Evolutionary conservation across 2,797 vertebrate genomes (phyloP), one percentile per base, ranked within the genome.

Genomic region (Avahi laniger): DNA sequence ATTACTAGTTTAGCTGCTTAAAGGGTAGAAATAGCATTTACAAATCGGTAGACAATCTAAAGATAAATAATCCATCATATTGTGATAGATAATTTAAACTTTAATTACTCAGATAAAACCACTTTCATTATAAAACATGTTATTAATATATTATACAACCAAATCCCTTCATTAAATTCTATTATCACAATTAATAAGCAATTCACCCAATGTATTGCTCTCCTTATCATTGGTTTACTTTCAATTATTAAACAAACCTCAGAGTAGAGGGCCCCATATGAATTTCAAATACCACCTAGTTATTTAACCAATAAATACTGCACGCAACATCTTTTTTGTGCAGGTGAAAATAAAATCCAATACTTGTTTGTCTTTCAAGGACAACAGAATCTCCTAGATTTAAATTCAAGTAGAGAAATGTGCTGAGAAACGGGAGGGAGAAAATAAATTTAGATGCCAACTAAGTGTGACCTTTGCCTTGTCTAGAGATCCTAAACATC

Each of bases 101-200:
- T 96, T 93, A 96, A 96, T 97, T 97, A 96, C 76, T 91, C 28
- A 92, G 61, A 95, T 95, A 96, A 96, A 95, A 89, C 57, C 26
- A 79, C 48, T 97, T 95, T 95, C 63, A 82, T 82, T 92, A 50
- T 86, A 43, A 96, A 7, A 89, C 76, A 43, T 30, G 69, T 57
- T 90, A 90, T 90, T 59, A 59, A 59, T 59, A 93, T 92, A 93
- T 98, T 97, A 94, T 54, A 95, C 50, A 94, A 94, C 43, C n/a
- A 96, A 97, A 96, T 94, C 35, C 75, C 73, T 91, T 96, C 63
- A 89, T 97, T 95, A 88, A 91, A 93, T 94, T 48, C 18, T 97
- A 54, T 97, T 98, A 96, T 57, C 95, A 96, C 79, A 95, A 94
- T 43, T 98, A 92, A 92, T 48, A 88, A 96, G 76, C 48, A 79